phyloP scores from a whole-genome alignment of 2,888 invertebrate species.

The Oligia latruncula region DNA sequence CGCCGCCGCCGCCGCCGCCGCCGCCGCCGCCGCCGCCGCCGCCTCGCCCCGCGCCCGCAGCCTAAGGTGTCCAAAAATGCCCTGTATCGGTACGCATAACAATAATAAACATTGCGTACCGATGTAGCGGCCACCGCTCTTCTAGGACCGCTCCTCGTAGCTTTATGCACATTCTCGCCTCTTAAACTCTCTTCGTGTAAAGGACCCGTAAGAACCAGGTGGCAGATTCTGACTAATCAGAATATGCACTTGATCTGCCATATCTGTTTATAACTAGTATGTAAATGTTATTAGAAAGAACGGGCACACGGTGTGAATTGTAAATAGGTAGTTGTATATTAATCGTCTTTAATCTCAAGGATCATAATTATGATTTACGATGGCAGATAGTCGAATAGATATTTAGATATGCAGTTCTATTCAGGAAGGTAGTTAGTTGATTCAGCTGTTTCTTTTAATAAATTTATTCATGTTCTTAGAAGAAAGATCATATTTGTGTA shows the following conservation, averaged over 20 bases:
- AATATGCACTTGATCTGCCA: slow-evolving; percentile 50
- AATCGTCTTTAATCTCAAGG: slow-evolving; percentile 69
- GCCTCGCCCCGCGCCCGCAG: too few species aligned
- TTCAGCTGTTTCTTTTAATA: background rate
- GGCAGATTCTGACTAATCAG: slow-evolving; percentile 48
- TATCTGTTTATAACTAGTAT: slow-evolving; percentile 63
- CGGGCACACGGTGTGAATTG: slow-evolving; percentile 62
- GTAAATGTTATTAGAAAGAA: slow-evolving; percentile 64
- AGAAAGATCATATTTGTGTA: background rate
- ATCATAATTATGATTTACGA: slow-evolving; percentile 60
- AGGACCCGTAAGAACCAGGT: slow-evolving; percentile 12
- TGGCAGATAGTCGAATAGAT: slow-evolving; percentile 26
- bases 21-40: too few species aligned
- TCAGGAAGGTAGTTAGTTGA: slow-evolving; percentile 47
- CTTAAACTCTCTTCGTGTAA: background rate
- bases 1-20: too few species aligned
- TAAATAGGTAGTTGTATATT: slow-evolving; percentile 62
- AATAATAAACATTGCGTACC: too few species aligned
- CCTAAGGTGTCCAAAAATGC: too few species aligned
- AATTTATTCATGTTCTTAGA: background rate
- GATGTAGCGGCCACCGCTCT: background rate
- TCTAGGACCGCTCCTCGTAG: background rate
- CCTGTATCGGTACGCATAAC: too few species aligned
- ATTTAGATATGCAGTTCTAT: background rate
- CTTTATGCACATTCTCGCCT: background rate